Percentiles rank a stretch among this genome's conserved stretches.
Evolutionary conservation across 2,113 vertebrate species (phyloP).

Genomic region (Jacana jacana): DNA sequence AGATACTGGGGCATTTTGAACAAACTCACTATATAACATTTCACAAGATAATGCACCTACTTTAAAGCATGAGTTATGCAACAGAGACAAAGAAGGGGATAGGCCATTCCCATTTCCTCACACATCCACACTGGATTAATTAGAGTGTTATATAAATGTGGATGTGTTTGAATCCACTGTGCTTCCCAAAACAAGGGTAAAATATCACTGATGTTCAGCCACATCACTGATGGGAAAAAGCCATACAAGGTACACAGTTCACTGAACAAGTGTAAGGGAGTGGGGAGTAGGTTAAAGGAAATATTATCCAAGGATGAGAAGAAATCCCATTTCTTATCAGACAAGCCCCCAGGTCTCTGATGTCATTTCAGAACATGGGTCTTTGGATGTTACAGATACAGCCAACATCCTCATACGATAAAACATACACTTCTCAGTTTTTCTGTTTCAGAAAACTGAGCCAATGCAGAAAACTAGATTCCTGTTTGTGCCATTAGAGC

Average conservation of each 20-base stretch:
- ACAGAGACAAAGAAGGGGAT: constrained; percentile 27
- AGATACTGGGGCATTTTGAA: constrained; percentile 53
- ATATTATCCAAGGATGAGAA: neutral
- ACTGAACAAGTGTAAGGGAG: neutral
- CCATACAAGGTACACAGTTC: neutral
- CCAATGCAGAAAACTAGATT: neutral
- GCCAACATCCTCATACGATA: neutral
- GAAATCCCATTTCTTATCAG: constrained; percentile 40
- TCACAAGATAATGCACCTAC: constrained; percentile 19
- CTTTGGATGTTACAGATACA: neutral
- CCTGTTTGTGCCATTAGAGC: neutral
- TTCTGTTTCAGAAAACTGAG: neutral
- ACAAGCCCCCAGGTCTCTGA: neutral
- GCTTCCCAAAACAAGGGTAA: constrained; percentile 12
- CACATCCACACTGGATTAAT: neutral
- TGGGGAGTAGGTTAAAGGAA: neutral
- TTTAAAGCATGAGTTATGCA: constrained; percentile 39
- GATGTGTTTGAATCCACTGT: neutral
- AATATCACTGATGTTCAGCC: neutral
- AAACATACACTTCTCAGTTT: neutral
- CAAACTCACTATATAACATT: constrained; percentile 9
- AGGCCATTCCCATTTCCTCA: neutral
- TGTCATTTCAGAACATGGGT: neutral
- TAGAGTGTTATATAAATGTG: neutral
- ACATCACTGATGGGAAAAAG: neutral